These are phyloP conservation scores for Leptura quadrifasciata DNA, from an alignment of 2,888 invertebrate species.

Conservation along the genomic window DNA sequence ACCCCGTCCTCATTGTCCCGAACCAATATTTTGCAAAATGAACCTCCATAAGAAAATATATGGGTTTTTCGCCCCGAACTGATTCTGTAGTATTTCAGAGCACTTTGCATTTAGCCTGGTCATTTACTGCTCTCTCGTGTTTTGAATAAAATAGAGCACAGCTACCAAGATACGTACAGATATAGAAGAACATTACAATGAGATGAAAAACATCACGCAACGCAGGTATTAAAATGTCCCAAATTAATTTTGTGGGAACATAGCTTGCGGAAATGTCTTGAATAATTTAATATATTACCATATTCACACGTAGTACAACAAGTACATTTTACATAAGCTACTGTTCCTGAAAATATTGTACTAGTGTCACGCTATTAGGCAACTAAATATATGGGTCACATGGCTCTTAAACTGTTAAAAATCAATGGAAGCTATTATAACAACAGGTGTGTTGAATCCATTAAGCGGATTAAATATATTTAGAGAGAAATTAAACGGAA, in stretches of 20 bases:
- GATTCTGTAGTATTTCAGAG: too few relatives aligned
- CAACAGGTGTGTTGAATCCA: not conserved
- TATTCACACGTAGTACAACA: not conserved
- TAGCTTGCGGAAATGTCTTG: not conserved
- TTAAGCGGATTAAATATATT: not conserved
- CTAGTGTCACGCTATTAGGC: not conserved
- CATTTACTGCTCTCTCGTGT: too few relatives aligned
- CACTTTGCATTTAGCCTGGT: too few relatives aligned
- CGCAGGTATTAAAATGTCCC: not conserved
- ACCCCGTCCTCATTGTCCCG: too few relatives aligned
- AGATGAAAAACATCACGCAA: too few relatives aligned
- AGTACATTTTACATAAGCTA: not conserved
- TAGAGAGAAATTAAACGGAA: not conserved
- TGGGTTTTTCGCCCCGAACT: too few relatives aligned
- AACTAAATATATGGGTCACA: constrained; percentile 9
- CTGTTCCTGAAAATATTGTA: not conserved
- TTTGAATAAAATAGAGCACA: too few relatives aligned
- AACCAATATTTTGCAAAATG: too few relatives aligned
- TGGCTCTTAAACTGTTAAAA: not conserved
- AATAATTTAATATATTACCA: constrained; percentile 16
- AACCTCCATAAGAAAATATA: too few relatives aligned
- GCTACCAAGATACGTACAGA: too few relatives aligned
- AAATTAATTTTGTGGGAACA: not conserved
- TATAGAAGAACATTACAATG: too few relatives aligned
- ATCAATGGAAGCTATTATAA: not conserved